Evolutionary conservation across 2,797 vertebrate genomes (phyloP), one percentile per base, ranked within the genome.

Genomic region (Clarias laeviceps): DNA sequence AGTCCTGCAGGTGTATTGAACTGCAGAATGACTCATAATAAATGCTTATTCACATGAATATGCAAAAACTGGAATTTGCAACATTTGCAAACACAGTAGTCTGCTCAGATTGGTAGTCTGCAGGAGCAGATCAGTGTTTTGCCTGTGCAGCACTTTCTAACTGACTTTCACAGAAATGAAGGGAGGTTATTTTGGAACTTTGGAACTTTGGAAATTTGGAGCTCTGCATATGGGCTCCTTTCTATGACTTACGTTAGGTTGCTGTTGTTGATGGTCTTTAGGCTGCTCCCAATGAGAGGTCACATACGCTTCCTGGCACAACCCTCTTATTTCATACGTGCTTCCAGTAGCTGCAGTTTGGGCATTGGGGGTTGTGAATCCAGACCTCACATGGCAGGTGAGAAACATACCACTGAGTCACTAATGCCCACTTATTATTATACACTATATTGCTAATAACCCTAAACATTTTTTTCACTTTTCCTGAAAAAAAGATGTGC

Each of bases 1-100:
- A 88, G 40, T 66, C 2, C 37, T 80, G 79, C 79, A 65, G 37
- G 79, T 80, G 62, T 80, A 65, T 45, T n/a, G 18, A 32, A 54
- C 29, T 80, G 62, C n/a, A 66, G 62, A 80, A 54, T 65, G 79
- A 50, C 37, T 66, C 34, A 80, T 50, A 65, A 66, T 80, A 40
- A 50, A 65, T 66, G n/a, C 37, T 80, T n/a, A 65, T 80, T 80
- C 37, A 18, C 40, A 66, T 80, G 40, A 65, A 66, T 40, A 80
- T 65, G n/a, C n/a, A 29, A 9, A 2, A 27, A 27, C 61, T 29
- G 5, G n/a, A 22, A 65, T 65, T 50, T 66, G 45, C 29, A 29
- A 22, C 37, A 66, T 80, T 65, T n/a, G n/a, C n/a, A n/a, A 50
- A 5, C 78, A 40, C 32, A 80, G 57, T 4, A 17, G 27, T 34